Evolutionary conservation across 2,888 invertebrate genomes (phyloP).

Genomic region (Perithous albicinctus): DNA sequence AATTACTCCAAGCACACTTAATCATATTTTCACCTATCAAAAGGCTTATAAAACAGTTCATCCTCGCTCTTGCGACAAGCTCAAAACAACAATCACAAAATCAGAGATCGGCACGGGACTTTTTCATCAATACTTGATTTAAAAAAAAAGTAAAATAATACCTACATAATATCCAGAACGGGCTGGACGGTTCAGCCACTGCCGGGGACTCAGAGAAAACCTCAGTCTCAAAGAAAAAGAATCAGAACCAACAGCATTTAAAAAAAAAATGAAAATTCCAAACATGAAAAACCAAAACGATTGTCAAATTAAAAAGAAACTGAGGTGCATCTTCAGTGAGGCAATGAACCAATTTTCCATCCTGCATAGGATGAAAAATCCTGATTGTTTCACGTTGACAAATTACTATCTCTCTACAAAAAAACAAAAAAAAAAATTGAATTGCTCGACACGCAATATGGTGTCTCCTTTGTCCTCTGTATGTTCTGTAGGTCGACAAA

Average conservation of each 20-base stretch:
- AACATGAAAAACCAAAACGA: slow-evolving; percentile 8
- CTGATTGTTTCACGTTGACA: slow-evolving; percentile 28
- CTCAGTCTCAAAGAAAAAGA: slow-evolving; percentile 52
- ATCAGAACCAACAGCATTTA: background rate
- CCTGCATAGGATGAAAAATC: slow-evolving; percentile 16
- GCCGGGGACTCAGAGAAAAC: slow-evolving; percentile 72
- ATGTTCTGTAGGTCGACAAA: slow-evolving; percentile 85
- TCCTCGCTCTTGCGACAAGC: slow-evolving; percentile 1
- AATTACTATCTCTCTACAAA: slow-evolving; percentile 12
- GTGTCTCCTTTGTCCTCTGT: slow-evolving; percentile 83
- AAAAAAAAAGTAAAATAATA: slow-evolving; percentile 66
- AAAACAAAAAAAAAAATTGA: slow-evolving; percentile 67
- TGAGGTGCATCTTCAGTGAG: slow-evolving; percentile 63
- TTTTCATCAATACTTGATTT: slow-evolving; percentile 54
- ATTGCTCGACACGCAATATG: slow-evolving; percentile 77
- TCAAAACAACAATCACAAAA: slow-evolving; percentile 22
- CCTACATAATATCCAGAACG: slow-evolving; percentile 84
- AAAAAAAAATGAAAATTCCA: slow-evolving; percentile 4
- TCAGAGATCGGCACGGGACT: slow-evolving; percentile 36
- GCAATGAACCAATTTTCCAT: slow-evolving; percentile 58
- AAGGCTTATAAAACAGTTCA: background rate
- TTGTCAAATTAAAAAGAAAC: slow-evolving; percentile 60
- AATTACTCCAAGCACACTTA: no score
- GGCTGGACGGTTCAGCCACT: slow-evolving; percentile 84
- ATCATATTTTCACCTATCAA: background rate